Conservation (phyloP, 2,888 invertebrate species). For the Chloroclysta siterata region DNA sequence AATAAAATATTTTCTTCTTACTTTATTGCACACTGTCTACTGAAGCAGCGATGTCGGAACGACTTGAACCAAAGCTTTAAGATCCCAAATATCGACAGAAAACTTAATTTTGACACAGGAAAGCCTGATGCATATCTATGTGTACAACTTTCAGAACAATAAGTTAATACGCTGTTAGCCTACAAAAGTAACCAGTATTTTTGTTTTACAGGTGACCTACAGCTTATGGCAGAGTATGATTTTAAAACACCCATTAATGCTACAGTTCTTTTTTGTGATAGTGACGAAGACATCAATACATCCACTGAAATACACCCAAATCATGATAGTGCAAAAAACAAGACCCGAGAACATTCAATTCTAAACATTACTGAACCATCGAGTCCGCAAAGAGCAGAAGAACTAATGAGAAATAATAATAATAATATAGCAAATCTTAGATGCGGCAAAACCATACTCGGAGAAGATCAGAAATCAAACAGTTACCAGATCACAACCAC, state of each 20-base stretch:
- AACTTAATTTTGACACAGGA: too few relatives aligned
- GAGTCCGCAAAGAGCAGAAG: neutral
- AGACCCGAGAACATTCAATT: neutral
- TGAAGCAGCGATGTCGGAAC: too few relatives aligned
- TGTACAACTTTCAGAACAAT: too few relatives aligned
- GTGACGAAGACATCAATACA: constrained; percentile 42
- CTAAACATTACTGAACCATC: neutral
- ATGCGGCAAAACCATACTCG: neutral
- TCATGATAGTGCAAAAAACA: neutral
- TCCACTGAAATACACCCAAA: constrained; percentile 7
- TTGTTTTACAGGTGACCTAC: constrained; percentile 43
- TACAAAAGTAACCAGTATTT: too few relatives aligned
- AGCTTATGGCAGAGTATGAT: constrained; percentile 50
- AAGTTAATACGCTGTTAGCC: too few relatives aligned
- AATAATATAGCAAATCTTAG: neutral
- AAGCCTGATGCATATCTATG: too few relatives aligned
- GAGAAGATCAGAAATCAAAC: constrained; percentile 2
- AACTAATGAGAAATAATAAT: neutral
- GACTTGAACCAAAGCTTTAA: too few relatives aligned
- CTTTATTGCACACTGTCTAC: too few relatives aligned
- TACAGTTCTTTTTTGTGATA: constrained; percentile 50
- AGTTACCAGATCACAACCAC: neutral
- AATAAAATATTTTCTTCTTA: too few relatives aligned
- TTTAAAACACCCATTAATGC: constrained; percentile 49
- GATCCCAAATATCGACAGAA: too few relatives aligned